These are phyloP conservation scores for Porites lobata DNA, from an alignment of 92 coral and sea anemone species.

Conservation along the genomic window DNA sequence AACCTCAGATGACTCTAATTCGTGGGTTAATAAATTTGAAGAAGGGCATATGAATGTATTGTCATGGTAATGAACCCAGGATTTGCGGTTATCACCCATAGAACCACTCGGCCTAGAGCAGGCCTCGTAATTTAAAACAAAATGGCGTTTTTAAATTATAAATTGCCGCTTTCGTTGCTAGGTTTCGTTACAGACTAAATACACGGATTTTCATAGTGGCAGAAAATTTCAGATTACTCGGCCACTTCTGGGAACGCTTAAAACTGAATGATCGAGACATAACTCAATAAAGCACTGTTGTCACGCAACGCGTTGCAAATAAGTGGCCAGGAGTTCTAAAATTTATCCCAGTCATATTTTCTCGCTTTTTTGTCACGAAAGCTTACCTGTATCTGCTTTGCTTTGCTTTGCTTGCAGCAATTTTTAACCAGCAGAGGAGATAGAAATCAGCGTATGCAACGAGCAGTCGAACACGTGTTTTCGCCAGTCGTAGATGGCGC, in stretches of 20 bases:
- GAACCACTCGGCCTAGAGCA: no score
- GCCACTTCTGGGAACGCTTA: background rate
- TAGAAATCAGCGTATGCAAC: slow-evolving; percentile 91
- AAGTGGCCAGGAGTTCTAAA: no score
- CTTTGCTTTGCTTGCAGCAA: slow-evolving; percentile 63
- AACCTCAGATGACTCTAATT: no score
- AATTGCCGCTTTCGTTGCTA: background rate
- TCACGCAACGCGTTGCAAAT: no score
- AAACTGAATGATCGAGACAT: background rate
- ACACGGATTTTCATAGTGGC: no score
- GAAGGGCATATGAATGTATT: no score
- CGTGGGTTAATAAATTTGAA: no score
- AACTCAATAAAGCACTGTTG: no score
- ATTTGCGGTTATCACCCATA: no score
- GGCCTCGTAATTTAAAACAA: background rate
- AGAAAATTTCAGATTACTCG: no score
- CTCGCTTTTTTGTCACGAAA: background rate
- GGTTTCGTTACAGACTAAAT: background rate
- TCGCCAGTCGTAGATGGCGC: slow-evolving; percentile 97
- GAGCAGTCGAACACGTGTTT: slow-evolving; percentile 92
- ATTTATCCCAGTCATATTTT: no score
- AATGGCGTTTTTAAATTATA: background rate
- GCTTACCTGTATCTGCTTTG: background rate
- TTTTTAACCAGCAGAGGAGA: slow-evolving; percentile 89
- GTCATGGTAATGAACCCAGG: no score